phyloP scores from a whole-genome alignment of 30 jellyfish, hydroid and myxozoan species.

The Nemopilema nomurai region DNA sequence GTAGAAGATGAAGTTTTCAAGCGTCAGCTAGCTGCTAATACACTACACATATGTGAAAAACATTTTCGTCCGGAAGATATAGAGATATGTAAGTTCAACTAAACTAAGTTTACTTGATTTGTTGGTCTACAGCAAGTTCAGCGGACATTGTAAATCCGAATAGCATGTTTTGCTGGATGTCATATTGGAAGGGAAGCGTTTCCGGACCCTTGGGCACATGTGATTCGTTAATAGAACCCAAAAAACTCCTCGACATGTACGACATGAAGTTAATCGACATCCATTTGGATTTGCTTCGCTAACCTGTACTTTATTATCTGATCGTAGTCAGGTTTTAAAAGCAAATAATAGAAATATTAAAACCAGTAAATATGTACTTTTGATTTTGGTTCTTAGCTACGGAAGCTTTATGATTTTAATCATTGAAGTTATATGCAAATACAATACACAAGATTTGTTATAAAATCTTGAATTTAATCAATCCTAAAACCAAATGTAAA shows the following conservation, averaged over 20 bases:
- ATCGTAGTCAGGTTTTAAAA: neutral
- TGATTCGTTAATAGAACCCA: neutral
- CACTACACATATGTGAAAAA: conserved; percentile 53
- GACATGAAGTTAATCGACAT: neutral
- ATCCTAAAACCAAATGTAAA: neutral
- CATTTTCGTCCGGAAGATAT: conserved; percentile 40
- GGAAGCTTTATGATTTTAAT: neutral
- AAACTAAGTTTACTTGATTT: neutral
- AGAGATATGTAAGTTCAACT: neutral
- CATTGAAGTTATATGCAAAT: neutral
- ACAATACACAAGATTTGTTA: neutral
- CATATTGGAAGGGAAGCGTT: neutral
- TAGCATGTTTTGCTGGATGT: neutral
- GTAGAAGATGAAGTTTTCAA: conserved; percentile 49
- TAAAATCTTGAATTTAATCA: neutral
- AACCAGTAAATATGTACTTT: neutral
- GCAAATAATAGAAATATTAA: neutral
- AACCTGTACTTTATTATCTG: neutral
- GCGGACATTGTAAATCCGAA: neutral
- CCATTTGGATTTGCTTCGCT: neutral
- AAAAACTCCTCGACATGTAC: neutral
- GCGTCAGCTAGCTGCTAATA: conserved; percentile 38
- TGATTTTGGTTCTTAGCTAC: neutral
- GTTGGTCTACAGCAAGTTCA: neutral
- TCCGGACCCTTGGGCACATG: neutral